A percentile compares a stretch with the other conserved stretches of the same genome.
Conservation (phyloP, 2,888 invertebrate species). For the Lathronympha strigana region DNA sequence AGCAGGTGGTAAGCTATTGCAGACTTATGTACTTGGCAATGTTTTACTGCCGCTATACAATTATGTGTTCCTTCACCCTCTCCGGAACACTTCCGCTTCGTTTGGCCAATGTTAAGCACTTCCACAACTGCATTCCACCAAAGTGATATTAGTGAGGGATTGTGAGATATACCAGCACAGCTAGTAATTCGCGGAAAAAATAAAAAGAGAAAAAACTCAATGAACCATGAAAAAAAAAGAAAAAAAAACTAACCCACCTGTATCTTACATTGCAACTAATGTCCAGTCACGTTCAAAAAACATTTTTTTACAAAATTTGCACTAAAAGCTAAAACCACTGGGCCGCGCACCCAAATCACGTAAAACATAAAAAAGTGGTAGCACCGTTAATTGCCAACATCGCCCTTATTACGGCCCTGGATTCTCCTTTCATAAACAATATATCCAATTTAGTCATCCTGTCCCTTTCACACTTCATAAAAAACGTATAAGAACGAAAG, state of each 20-base stretch:
- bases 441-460: conserved; percentile 3
- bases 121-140: no score
- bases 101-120: no score
- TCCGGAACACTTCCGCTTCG: no score
- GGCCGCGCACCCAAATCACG: conserved; percentile 25
- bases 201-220: not conserved
- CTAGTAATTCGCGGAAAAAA: no score
- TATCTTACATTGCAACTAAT: not conserved
- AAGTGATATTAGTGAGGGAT: no score
- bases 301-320: conserved; percentile 10
- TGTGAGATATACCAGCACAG: no score
- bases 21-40: no score
- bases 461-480: conserved; percentile 2
- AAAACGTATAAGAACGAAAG: not conserved
- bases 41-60: no score
- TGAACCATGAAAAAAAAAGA: not conserved
- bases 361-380: conserved; percentile 51
- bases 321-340: conserved; percentile 15
- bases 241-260: not conserved
- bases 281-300: not conserved
- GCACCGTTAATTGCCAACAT: conserved; percentile 71
- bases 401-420: conserved; percentile 72
- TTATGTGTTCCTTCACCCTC: no score
- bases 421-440: conserved; percentile 4
- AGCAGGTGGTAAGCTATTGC: no score